phyloP scores from a whole-genome alignment of 2,797 vertebrate genomes.

The Pteronotus mesoamericanus region DNA sequence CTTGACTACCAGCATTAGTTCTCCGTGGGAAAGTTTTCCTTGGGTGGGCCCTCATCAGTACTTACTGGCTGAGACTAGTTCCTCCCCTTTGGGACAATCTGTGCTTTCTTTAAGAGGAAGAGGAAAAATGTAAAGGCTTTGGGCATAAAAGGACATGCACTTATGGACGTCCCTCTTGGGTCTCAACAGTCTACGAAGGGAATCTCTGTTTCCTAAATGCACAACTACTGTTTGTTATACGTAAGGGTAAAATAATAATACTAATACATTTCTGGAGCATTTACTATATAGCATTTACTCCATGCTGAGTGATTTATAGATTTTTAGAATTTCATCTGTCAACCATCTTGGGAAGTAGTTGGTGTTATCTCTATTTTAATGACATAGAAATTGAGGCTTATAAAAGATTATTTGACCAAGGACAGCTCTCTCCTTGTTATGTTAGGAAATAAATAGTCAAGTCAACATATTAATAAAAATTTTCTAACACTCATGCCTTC shows the following conservation, averaged over 20 bases:
- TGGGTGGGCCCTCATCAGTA: not conserved
- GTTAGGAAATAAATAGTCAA: not conserved
- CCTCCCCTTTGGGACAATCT: not conserved
- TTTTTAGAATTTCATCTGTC: not conserved
- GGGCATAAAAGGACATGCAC: not conserved
- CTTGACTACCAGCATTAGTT: not conserved
- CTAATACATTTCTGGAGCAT: not conserved
- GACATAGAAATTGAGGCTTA: not conserved
- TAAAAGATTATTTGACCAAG: not conserved
- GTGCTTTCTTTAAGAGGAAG: not conserved
- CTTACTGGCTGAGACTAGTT: not conserved
- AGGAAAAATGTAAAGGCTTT: not conserved
- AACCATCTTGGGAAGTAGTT: not conserved
- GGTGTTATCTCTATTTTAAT: not conserved
- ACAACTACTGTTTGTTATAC: not conserved
- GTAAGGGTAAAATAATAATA: not conserved
- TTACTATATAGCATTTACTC: not conserved
- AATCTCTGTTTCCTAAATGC: not conserved
- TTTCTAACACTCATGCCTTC: not conserved
- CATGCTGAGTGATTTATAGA: not conserved
- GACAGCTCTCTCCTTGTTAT: not conserved
- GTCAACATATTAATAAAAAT: not conserved
- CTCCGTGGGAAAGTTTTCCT: not conserved
- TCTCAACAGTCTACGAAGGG: not conserved
- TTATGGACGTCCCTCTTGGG: not conserved